These are phyloP conservation scores for Aphidius colemani DNA, from an alignment of 2,888 invertebrate species.

Conservation along the genomic window DNA sequence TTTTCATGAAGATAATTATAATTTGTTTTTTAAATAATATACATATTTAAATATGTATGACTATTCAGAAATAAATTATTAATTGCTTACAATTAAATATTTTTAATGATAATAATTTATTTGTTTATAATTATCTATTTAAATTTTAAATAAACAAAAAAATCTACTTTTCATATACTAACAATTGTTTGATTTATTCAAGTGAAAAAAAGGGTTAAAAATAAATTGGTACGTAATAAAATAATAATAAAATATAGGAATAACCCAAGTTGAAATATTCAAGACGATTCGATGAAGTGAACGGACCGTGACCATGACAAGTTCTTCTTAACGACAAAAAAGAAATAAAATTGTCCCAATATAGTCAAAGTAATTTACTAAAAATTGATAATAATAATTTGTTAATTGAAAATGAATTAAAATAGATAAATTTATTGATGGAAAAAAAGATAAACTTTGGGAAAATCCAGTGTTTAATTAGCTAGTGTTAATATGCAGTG, in stretches of 20 bases:
- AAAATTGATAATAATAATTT: neutral
- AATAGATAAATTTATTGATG: neutral
- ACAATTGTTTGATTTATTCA: too few species aligned
- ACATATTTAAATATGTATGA: too few species aligned
- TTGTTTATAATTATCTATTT: too few species aligned
- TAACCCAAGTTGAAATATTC: slow-evolving; percentile 41
- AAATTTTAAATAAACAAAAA: too few species aligned
- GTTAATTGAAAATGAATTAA: neutral
- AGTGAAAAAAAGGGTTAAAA: neutral
- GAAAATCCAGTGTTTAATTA: slow-evolving; percentile 22
- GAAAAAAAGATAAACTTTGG: slow-evolving; percentile 3
- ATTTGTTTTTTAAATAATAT: too few species aligned
- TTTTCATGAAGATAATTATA: too few species aligned
- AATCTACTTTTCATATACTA: too few species aligned
- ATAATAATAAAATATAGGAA: slow-evolving; percentile 8
- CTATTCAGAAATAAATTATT: too few species aligned
- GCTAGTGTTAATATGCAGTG: neutral
- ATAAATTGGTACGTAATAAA: neutral
- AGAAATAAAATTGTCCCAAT: slow-evolving; percentile 31
- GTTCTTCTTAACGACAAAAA: slow-evolving; percentile 16
- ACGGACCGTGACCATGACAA: slow-evolving; percentile 46
- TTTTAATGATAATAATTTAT: too few species aligned
- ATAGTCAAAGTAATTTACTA: slow-evolving; percentile 2
- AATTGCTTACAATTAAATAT: too few species aligned
- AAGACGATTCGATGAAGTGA: slow-evolving; percentile 44